Evolutionary conservation across 2,797 vertebrate genomes (phyloP).

Genomic region (Crocodylus rhombifer): DNA sequence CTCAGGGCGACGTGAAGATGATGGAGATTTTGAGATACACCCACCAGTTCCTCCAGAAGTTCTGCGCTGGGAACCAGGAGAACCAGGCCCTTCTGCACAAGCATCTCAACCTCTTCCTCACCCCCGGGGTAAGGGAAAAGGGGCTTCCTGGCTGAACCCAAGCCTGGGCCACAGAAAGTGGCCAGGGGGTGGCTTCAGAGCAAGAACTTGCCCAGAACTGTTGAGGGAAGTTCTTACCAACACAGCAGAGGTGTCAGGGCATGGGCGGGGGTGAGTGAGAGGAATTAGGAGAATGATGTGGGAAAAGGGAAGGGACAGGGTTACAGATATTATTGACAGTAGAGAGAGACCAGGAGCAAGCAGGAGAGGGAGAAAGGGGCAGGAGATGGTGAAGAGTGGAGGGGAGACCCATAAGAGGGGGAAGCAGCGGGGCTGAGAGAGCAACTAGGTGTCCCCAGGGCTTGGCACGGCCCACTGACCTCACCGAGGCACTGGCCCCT

Average conservation of each 20-base stretch:
- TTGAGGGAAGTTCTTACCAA: neutral
- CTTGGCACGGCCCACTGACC: no score
- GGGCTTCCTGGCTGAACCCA: neutral
- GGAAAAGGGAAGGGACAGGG: neutral
- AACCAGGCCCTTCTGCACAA: slow-evolving; percentile 96
- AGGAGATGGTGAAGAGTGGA: neutral
- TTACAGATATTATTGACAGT: no score
- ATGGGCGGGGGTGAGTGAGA: neutral
- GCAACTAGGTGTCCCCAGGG: no score
- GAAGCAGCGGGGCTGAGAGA: neutral
- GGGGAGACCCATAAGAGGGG: neutral
- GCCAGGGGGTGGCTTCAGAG: neutral
- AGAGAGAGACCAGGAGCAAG: neutral
- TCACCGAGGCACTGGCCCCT: accelerated
- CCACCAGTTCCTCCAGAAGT: slow-evolving; percentile 97
- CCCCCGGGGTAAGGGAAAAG: slow-evolving; percentile 87
- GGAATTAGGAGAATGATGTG: neutral
- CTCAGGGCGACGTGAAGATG: slow-evolving; percentile 95
- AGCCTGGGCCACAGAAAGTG: neutral
- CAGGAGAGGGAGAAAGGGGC: neutral
- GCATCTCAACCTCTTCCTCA: slow-evolving; percentile 94
- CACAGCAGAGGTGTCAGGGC: neutral
- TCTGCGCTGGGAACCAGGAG: slow-evolving; percentile 94
- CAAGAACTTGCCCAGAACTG: no score
- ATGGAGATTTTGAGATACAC: slow-evolving; percentile 94